Percentiles rank a stretch among this genome's conserved stretches.
Conservation (phyloP, 2,888 invertebrate genomes). For the Sabatieria punctata region DNA sequence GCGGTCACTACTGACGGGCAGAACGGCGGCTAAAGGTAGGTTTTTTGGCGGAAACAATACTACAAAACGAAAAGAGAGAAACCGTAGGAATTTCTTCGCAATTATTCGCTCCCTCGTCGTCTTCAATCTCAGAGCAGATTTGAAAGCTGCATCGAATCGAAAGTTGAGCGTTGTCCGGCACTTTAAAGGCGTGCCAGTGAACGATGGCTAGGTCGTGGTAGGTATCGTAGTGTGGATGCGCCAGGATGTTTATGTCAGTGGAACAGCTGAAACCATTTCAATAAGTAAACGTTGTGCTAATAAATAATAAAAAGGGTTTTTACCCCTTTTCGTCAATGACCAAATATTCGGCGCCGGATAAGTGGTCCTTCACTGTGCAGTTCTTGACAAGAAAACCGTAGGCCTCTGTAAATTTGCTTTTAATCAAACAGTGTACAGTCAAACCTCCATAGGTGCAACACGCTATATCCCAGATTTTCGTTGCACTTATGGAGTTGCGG, state of each 20-base stretch:
- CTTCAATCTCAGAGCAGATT: constrained; percentile 25
- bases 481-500: too few relatives aligned
- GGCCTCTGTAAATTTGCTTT: constrained; percentile 19
- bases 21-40: constrained; percentile 22
- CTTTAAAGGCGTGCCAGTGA: constrained; percentile 29
- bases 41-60: not conserved
- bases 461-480: too few relatives aligned
- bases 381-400: constrained; percentile 27
- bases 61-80: not conserved
- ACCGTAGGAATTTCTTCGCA: constrained; percentile 26
- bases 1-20: constrained; percentile 27
- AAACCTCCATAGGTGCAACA: too few relatives aligned
- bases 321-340: constrained; percentile 26
- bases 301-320: constrained; percentile 3
- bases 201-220: constrained; percentile 27
- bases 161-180: constrained; percentile 24
- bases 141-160: constrained; percentile 22
- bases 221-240: constrained; percentile 29
- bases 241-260: constrained; percentile 26
- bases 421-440: too few relatives aligned
- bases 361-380: constrained; percentile 23
- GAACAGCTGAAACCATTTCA: constrained; percentile 21
- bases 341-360: constrained; percentile 20
- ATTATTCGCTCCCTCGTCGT: constrained; percentile 18
- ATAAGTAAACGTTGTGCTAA: not conserved